Evolutionary conservation across 2,888 invertebrate species (phyloP), one percentile per base, ranked within the genome.

Genomic region (Trichopria drosophilae): DNA sequence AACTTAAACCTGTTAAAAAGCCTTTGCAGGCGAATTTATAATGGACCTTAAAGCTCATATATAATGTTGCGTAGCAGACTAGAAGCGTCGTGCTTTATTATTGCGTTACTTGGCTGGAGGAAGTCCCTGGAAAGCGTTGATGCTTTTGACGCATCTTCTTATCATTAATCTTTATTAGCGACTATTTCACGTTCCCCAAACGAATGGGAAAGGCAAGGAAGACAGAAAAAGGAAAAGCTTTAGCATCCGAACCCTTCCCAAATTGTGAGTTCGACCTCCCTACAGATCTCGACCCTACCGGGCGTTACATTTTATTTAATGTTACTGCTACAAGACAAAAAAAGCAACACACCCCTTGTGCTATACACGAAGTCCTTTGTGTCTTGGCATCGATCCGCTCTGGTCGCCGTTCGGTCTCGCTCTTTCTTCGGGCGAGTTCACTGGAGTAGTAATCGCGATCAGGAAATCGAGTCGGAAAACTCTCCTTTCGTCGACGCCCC

Each of bases 281-380:
- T 43, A 42, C 42, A 42, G 45, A 51, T 43, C 39, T 40, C 40
- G 23, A 43, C 47, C 36, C 18, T 13, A 39, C 34, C 36, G 26
- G 43, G 41, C 46, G 37, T 45, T 44, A 48, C 55, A 47, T 51
- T 60, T 61, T 60, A 54, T 63, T 61, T 57, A 57, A 61, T 50
- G 54, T 49, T 51, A 55, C 55, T 59, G 53, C 47, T 46, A 49
- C 26, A 52, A 44, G 36, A 32, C 13, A 16, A 32, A 34, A 34
- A 40, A 31, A 16, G 23, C 9, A 40, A 12, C 9, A 36, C 35
- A 41, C 18, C 20, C 22, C 42, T 29, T 46, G 24, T 37, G 15
- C 7, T 22, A 41, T 19, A 41, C 15, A 29, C 16, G 24, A 13
- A 18, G 32, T 41, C 31, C 35, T 32, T 24, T 23, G 23, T 45